These are phyloP conservation scores for Drosophila tsacasi DNA, from an alignment of 1,140 invertebrate genomes.

Conservation along the genomic window DNA sequence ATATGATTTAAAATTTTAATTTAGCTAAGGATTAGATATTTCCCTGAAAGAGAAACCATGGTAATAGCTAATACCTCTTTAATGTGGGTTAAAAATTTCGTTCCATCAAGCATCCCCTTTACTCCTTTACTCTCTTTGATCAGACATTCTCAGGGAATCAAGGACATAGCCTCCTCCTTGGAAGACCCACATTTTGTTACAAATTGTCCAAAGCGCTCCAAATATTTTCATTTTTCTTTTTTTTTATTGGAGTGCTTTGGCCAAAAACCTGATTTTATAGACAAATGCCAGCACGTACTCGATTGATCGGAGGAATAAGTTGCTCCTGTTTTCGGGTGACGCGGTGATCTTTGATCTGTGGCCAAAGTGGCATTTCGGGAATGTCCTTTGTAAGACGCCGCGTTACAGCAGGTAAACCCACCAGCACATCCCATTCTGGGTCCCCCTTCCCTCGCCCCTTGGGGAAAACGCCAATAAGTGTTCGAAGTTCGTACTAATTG, in stretches of 20 bases:
- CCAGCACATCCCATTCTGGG: neutral
- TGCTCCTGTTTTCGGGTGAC: slow-evolving; percentile 69
- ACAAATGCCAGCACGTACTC: slow-evolving; percentile 70
- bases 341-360: slow-evolving; percentile 80
- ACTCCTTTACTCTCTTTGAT: neutral
- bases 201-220: slow-evolving; percentile 57
- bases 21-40: neutral
- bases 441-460: neutral
- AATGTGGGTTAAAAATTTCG: slow-evolving; percentile 20
- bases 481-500: slow-evolving; percentile 81
- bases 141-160: slow-evolving; percentile 31
- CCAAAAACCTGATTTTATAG: slow-evolving; percentile 77
- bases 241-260: slow-evolving; percentile 13
- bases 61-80: neutral
- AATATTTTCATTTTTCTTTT: slow-evolving; percentile 29
- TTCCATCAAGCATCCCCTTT: neutral
- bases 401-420: slow-evolving; percentile 62
- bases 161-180: slow-evolving; percentile 43
- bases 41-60: too few relatives aligned
- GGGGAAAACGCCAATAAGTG: slow-evolving; percentile 81
- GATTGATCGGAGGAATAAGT: slow-evolving; percentile 61
- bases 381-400: slow-evolving; percentile 81
- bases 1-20: neutral
- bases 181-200: slow-evolving; percentile 48
- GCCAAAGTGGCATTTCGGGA: slow-evolving; percentile 59